phyloP scores from a whole-genome alignment of 2,113 vertebrate genomes.

The Balaeniceps rex region DNA sequence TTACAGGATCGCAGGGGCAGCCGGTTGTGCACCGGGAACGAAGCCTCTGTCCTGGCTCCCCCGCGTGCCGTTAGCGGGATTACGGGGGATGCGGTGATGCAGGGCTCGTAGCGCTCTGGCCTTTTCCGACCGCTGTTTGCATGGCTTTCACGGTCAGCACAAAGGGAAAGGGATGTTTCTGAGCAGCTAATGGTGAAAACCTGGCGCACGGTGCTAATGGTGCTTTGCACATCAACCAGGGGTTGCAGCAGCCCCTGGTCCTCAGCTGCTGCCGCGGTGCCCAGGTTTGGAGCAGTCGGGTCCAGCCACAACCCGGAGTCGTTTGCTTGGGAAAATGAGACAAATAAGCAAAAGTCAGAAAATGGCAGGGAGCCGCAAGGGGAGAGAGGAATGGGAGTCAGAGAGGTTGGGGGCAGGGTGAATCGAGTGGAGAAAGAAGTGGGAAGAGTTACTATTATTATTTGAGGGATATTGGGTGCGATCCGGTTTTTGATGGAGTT shows the following conservation, averaged over 20 bases:
- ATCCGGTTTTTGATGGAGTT: background rate
- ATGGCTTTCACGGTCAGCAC: background rate
- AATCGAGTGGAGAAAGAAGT: background rate
- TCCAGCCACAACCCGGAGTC: background rate
- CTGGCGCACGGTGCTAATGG: rapidly evolving
- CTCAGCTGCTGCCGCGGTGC: background rate
- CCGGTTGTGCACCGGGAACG: background rate
- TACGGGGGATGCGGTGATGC: background rate
- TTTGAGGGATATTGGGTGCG: background rate
- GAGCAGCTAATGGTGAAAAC: background rate
- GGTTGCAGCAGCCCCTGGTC: background rate
- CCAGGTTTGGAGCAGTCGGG: background rate
- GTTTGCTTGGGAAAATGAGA: background rate
- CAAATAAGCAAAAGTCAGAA: background rate
- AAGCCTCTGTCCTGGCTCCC: background rate
- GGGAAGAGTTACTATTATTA: background rate
- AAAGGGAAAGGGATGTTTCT: background rate
- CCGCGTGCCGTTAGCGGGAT: rapidly evolving
- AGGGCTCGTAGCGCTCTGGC: background rate
- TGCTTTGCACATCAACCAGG: background rate
- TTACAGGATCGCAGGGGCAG: background rate
- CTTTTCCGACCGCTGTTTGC: background rate
- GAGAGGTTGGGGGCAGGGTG: background rate
- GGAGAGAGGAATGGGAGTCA: background rate
- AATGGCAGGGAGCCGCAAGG: background rate